phyloP scores from a whole-genome alignment of 2,113 vertebrate genomes.

The Cyanistes caeruleus region DNA sequence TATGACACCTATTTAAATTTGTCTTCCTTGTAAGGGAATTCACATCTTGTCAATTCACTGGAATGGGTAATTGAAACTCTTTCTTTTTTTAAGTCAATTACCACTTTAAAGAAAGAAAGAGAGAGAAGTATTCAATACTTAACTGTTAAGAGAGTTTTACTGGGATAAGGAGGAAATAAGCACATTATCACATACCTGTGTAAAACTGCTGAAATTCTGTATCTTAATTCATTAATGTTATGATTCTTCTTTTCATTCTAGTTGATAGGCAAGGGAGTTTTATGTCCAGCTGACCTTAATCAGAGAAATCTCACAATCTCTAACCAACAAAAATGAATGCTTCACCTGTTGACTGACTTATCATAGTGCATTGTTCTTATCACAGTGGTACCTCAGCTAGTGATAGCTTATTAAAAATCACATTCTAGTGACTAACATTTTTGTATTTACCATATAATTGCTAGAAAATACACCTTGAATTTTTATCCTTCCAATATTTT shows the following conservation, averaged over 20 bases:
- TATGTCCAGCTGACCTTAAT: background rate
- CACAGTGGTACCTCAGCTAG: background rate
- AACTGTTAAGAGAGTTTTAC: background rate
- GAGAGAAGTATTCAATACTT: background rate
- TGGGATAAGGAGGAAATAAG: background rate
- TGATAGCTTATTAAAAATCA: background rate
- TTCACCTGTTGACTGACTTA: background rate
- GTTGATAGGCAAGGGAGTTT: background rate
- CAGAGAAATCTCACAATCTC: background rate
- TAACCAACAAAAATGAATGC: background rate
- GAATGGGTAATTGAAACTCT: background rate
- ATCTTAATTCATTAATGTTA: background rate
- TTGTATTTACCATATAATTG: background rate
- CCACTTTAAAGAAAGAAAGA: background rate
- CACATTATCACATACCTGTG: background rate
- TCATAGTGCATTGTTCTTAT: background rate
- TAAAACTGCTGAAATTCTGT: background rate
- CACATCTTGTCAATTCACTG: background rate
- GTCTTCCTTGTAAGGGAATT: background rate
- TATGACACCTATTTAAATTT: background rate
- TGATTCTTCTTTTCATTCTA: background rate
- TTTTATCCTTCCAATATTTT: background rate
- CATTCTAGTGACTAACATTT: background rate
- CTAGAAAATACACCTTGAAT: background rate
- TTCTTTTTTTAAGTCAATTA: background rate